Percentiles rank a stretch among this genome's conserved stretches.
phyloP scores from a whole-genome alignment of 2,888 invertebrate species.

The Panopea generosa region DNA sequence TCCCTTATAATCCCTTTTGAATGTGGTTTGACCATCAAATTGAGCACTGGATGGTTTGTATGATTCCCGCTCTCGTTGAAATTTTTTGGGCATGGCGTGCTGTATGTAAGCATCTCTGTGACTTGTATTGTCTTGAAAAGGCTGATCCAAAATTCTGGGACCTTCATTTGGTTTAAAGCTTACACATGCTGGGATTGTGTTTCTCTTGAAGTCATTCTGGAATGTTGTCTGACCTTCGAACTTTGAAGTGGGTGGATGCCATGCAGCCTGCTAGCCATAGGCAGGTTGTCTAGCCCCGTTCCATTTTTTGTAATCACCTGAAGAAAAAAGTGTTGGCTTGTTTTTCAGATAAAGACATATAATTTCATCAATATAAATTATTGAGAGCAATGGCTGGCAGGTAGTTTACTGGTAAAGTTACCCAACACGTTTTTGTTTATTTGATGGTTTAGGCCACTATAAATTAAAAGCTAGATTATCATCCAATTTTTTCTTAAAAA shows the following conservation, averaged over 20 bases:
- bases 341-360: not conserved
- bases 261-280: conserved; percentile 68
- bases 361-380: too few species aligned
- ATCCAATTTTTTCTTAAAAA: too few species aligned
- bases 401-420: too few species aligned
- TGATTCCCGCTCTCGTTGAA: conserved; percentile 71
- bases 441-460: too few species aligned
- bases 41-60: conserved; percentile 78
- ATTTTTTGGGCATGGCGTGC: conserved; percentile 79
- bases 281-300: conserved; percentile 66
- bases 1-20: conserved; percentile 79
- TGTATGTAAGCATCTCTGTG: conserved; percentile 82
- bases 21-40: conserved; percentile 82
- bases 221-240: conserved; percentile 84
- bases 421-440: too few species aligned
- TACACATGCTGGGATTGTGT: conserved; percentile 75
- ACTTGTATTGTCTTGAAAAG: conserved; percentile 82
- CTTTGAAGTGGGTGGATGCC: conserved; percentile 78
- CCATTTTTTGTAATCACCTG: conserved; percentile 84
- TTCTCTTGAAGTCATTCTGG: conserved; percentile 78
- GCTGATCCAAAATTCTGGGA: conserved; percentile 77
- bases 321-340: not conserved
- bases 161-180: conserved; percentile 81
- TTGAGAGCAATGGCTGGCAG: too few species aligned
- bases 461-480: too few species aligned